Evolutionary conservation across 2,888 invertebrate species (phyloP).

Genomic region (Embidobia sp.): DNA sequence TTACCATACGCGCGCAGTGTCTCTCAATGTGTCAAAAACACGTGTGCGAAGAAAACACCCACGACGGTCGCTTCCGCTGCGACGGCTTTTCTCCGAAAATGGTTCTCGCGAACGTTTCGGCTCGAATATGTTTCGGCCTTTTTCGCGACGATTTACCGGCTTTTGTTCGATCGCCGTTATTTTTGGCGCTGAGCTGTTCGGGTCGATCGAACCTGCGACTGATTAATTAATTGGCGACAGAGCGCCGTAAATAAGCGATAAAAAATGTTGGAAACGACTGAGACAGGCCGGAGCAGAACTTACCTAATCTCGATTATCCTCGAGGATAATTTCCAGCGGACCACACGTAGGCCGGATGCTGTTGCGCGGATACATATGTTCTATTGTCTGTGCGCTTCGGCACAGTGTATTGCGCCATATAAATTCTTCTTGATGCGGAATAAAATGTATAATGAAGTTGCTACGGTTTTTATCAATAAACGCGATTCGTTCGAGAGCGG

Average conservation of each 20-base stretch:
- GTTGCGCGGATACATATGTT: conserved; percentile 42
- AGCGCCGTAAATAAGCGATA: not conserved
- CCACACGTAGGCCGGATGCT: conserved; percentile 59
- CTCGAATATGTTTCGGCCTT: no score
- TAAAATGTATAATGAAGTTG: conserved; percentile 1
- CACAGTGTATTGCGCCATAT: conserved; percentile 26
- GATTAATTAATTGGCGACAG: conserved; percentile 6
- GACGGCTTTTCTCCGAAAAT: conserved; percentile 22
- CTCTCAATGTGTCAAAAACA: conserved; percentile 59
- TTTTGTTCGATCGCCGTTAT: no score
- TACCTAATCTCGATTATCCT: conserved; percentile 60
- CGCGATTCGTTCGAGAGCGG: no score
- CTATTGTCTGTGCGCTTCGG: conserved; percentile 37
- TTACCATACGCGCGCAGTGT: conserved; percentile 70
- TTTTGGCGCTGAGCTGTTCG: no score
- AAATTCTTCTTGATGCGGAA: conserved; percentile 9
- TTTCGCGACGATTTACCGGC: no score
- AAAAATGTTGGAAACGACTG: conserved; percentile 21
- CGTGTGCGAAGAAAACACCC: conserved; percentile 42
- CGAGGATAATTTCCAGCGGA: conserved; percentile 51
- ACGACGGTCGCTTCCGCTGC: conserved; percentile 18
- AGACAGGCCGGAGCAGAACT: conserved; percentile 41
- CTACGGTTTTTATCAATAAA: not conserved
- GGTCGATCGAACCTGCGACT: no score
- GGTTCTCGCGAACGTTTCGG: no score